phyloP scores from a whole-genome alignment of 2,113 vertebrate genomes.

The Anthoscopus minutus region DNA sequence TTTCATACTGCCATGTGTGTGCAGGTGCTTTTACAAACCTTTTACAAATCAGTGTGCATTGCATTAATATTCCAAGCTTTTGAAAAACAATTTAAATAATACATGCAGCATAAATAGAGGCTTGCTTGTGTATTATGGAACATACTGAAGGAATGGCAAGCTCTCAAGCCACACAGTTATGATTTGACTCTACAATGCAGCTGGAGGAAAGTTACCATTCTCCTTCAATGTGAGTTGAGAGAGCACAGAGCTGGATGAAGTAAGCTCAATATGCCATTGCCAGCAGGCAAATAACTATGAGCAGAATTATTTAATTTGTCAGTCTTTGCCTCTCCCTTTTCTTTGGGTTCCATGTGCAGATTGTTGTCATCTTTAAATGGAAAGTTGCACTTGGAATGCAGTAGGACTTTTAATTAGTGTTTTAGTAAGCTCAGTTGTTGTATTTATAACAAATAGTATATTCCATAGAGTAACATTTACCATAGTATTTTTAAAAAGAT shows the following conservation, averaged over 20 bases:
- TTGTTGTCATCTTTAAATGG: not conserved
- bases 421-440: not conserved
- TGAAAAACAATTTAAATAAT: not conserved
- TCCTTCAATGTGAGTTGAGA: not conserved
- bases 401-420: not conserved
- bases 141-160: not conserved
- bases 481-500: not conserved
- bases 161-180: not conserved
- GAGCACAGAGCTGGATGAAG: not conserved
- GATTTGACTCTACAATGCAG: not conserved
- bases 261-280: not conserved
- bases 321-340: not conserved
- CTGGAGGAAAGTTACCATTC: not conserved
- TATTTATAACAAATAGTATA: not conserved
- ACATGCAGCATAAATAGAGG: not conserved
- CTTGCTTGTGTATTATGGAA: not conserved
- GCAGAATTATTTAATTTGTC: not conserved
- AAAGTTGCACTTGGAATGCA: not conserved
- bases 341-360: not conserved
- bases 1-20: not conserved
- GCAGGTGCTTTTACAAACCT: not conserved
- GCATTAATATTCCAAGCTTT: not conserved
- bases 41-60: not conserved
- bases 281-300: not conserved
- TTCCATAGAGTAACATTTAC: not conserved